phyloP scores from a whole-genome alignment of 2,888 invertebrate genomes.

The Malthinus seriepunctatus region DNA sequence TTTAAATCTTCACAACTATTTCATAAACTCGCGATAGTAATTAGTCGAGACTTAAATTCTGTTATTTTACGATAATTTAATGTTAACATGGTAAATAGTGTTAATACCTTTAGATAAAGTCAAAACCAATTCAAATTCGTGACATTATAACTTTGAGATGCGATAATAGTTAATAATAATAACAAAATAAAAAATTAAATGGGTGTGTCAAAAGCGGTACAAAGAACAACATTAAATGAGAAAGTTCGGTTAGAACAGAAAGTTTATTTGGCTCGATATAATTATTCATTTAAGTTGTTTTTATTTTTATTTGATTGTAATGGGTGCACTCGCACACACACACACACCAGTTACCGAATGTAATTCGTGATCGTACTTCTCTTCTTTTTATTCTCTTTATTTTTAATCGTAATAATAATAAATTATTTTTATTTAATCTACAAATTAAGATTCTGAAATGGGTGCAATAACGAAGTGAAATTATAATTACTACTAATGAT shows the following conservation, averaged over 20 bases:
- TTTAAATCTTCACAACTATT: too few relatives aligned
- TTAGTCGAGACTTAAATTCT: too few relatives aligned
- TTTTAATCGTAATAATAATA: neutral
- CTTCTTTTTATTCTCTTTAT: neutral
- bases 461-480: too few relatives aligned
- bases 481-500: too few relatives aligned
- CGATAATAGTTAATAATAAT: conserved; percentile 2
- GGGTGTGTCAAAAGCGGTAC: conserved; percentile 15
- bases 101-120: neutral
- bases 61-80: too few relatives aligned
- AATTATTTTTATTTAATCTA: neutral
- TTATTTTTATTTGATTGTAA: neutral
- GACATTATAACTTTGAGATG: conserved; percentile 5
- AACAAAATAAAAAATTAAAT: neutral
- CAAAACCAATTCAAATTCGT: neutral
- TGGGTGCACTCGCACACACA: neutral
- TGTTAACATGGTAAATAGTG: too few relatives aligned
- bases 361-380: neutral
- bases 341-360: neutral
- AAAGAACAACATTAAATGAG: conserved; percentile 16
- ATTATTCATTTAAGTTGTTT: conserved; percentile 27
- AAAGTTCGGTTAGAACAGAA: conserved; percentile 9
- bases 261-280: conserved; percentile 17
- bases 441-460: neutral
- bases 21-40: too few relatives aligned